Evolutionary conservation across 1,140 invertebrate species (phyloP), one percentile per base, ranked within the genome.

Genomic region (Heliconius himera): DNA sequence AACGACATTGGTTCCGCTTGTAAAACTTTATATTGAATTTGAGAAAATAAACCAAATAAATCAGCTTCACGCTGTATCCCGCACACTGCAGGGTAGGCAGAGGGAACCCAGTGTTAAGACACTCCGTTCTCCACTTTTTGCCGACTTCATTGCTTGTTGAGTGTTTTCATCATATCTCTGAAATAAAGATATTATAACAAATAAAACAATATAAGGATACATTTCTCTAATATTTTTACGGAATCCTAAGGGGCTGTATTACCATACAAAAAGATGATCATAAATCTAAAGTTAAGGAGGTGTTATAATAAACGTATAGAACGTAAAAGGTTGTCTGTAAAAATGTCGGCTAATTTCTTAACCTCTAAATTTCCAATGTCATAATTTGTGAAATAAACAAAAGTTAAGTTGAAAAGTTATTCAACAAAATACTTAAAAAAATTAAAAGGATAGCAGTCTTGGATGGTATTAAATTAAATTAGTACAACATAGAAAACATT

Each of bases 251-350:
- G 3, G 3, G 87, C 82, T 77, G 77, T 83, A 86, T 94, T 93
- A 92, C 90, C 86, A 84, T 88, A 93, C 89, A 90, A 91, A 93
- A 92, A 87, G 88, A 85, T 85, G 80, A 66, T 87, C 83, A 92
- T 93, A 93, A 94, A 94, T 94, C 91, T 92, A 78, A 90, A 87
- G 79, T 85, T 93, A 94, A 94, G 90, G 89, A 94, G 93, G 93
- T 94, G 93, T 93, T 93, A 93, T 93, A 93, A 93, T 93, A 93
- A 81, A 92, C 92, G 91, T 91, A 87, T 60, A 83, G 66, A 88
- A 87, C 87, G 73, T 89, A 92, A 92, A 92, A 90, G 85, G 88
- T 83, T 87, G 86, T 85, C 78, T 76, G 84, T 88, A 88, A 90
- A 36, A 88, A 54, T 85, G 83, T 82, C 77, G 74, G 84, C 84